Conservation (phyloP, 1,140 invertebrate genomes). For the Megathymus violae region DNA sequence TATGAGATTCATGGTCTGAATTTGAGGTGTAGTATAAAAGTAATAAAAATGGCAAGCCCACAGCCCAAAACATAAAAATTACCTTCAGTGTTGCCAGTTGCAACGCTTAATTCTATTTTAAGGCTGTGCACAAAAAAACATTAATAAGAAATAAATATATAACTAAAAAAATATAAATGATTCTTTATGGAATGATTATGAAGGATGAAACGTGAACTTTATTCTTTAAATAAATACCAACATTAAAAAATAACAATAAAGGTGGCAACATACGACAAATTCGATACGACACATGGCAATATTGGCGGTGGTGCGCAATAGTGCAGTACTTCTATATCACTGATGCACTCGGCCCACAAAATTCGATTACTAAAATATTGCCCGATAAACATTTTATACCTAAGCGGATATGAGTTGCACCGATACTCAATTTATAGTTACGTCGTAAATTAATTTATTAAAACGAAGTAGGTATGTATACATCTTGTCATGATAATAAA, state of each 20-base stretch:
- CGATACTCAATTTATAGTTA: constrained; percentile 67
- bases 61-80: constrained; percentile 3
- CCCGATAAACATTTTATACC: constrained; percentile 50
- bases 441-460: constrained; percentile 54
- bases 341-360: constrained; percentile 17
- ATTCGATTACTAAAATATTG: constrained; percentile 1
- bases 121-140: background rate
- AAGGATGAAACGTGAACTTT: constrained; percentile 15
- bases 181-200: constrained; percentile 41
- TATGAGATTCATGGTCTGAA: constrained; percentile 53
- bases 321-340: constrained; percentile 39
- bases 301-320: constrained; percentile 40
- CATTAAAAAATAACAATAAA: constrained; percentile 42
- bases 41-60: constrained; percentile 23
- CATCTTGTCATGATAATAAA: constrained; percentile 57
- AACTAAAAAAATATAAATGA: constrained; percentile 33
- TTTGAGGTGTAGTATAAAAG: constrained; percentile 32
- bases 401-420: constrained; percentile 75
- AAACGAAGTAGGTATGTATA: constrained; percentile 65
- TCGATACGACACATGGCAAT: constrained; percentile 47
- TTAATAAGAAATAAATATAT: constrained; percentile 13
- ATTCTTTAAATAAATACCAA: constrained; percentile 18
- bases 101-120: background rate
- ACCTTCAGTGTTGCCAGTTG: background rate
- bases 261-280: constrained; percentile 23